A percentile compares a stretch with the other conserved stretches of the same genome.
These are phyloP conservation scores for Eriocheir sinensis DNA, from an alignment of 1,140 invertebrate genomes.

Conservation along the genomic window DNA sequence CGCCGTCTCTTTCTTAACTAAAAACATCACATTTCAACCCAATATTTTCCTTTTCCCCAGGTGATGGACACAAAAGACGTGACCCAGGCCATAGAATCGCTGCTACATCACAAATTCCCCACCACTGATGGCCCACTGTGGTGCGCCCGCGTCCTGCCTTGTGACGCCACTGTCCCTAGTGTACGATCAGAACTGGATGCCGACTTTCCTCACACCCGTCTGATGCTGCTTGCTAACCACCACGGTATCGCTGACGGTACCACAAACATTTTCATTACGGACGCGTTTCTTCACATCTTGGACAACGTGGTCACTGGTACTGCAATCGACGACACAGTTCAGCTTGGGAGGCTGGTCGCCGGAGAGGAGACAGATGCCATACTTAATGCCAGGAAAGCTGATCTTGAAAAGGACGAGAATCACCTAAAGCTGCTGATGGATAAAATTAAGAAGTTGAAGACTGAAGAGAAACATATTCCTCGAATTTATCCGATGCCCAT, in stretches of 20 bases:
- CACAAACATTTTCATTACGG: constrained; percentile 27
- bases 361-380: constrained; percentile 2
- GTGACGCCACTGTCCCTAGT: too few relatives aligned
- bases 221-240: constrained; percentile 35
- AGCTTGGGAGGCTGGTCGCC: not conserved
- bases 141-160: constrained; percentile 32
- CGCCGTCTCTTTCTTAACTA: too few relatives aligned
- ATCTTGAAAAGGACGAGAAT: not conserved
- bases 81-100: not conserved
- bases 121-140: constrained; percentile 28
- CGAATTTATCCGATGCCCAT: not conserved
- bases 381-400: not conserved
- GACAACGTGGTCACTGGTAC: constrained; percentile 40
- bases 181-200: not conserved
- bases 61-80: not conserved
- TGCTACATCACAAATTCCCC: not conserved
- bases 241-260: constrained; percentile 56
- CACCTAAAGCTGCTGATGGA: not conserved
- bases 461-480: not conserved
- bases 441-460: not conserved
- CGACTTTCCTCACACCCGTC: not conserved
- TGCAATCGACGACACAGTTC: not conserved
- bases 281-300: constrained; percentile 29
- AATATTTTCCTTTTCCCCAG: not conserved
- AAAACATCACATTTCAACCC: too few relatives aligned